Percentiles rank a stretch among this genome's conserved stretches.
phyloP scores from a whole-genome alignment of 2,113 vertebrate species.

The Condylura cristata region DNA sequence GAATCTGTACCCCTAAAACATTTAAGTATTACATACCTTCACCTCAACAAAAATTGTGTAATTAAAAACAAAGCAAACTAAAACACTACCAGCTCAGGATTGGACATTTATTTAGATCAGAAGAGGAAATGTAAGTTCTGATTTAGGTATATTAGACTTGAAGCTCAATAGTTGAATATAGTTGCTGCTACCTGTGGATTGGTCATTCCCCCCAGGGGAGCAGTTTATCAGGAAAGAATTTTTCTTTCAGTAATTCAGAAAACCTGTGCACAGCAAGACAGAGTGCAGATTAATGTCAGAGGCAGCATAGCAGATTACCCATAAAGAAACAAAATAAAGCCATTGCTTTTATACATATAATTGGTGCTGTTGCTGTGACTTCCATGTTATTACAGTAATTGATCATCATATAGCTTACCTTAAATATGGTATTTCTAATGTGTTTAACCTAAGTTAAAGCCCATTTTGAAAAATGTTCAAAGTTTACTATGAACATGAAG shows the following conservation, averaged over 20 bases:
- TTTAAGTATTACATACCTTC: no score
- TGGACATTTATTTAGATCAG: neutral
- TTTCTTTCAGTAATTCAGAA: neutral
- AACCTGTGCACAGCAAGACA: neutral
- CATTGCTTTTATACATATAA: neutral
- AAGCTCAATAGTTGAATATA: neutral
- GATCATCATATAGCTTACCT: neutral
- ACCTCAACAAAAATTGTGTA: no score
- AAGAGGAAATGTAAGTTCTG: neutral
- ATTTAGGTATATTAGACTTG: neutral
- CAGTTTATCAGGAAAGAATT: neutral
- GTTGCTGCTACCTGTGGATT: neutral
- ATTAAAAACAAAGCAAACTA: no score
- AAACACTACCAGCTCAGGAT: no score
- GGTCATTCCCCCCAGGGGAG: neutral
- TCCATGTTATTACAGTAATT: neutral
- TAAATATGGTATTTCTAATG: neutral
- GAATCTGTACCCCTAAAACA: no score
- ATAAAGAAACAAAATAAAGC: no score
- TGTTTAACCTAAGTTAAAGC: neutral
- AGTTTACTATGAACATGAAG: slow-evolving; percentile 5
- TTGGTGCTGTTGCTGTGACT: no score
- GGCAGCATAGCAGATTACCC: neutral
- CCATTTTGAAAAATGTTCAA: neutral
- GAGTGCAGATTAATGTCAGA: neutral